Base-by-base conservation (phyloP, 1,140 invertebrate genomes). In the Phenacoccus solenopsis region DNA sequence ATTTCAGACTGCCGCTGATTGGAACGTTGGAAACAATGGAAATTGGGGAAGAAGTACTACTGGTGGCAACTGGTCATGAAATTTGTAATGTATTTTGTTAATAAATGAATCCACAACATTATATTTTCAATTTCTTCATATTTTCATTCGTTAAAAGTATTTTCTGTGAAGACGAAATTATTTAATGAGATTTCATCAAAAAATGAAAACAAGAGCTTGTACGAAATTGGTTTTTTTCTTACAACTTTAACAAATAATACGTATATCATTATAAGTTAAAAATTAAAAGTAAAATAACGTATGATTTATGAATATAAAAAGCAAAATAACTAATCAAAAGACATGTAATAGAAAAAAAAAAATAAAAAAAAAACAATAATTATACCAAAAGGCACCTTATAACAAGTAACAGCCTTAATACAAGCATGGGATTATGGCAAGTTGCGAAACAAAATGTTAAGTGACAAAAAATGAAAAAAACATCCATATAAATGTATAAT, bases 391-490 rank as follows among this genome's bases (percentile, higher is more conserved):
- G 59, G 59, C 59, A 64, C 59, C 59, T 64, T 64, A 64, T 27
- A 64, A 64, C 9, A 10, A 64, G 25, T 27, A 64, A 64, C 59
- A 64, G 59, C 59, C 59, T 64, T 20, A 64, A 16, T 64, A 64
- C 22, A 64, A 64, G 59, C 59, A 64, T 27, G 12, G 59, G 22
- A 64, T 64, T 64, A 64, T 64, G 59, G 59, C 59, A 64, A 64
- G 25, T 64, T 64, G 59, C 59, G 22, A 49, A 49, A 16, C 20
- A 32, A 38, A 38, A 59, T 22, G 59, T 64, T 64, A 64, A 25
- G 59, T 64, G 59, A 64, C 13, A 64, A 3, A 64, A 64, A 64
- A 24, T 64, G 9, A 24, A 20, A 24, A 25, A 64, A 22, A 38
- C 4, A 64, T 5, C 20, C 22, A 22, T 64, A 27, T 5, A 64